Percentiles rank a stretch among this genome's conserved stretches.
These are phyloP conservation scores for Trachelipus rathkii DNA, from an alignment of 1,140 invertebrate species.

Conservation along the genomic window DNA sequence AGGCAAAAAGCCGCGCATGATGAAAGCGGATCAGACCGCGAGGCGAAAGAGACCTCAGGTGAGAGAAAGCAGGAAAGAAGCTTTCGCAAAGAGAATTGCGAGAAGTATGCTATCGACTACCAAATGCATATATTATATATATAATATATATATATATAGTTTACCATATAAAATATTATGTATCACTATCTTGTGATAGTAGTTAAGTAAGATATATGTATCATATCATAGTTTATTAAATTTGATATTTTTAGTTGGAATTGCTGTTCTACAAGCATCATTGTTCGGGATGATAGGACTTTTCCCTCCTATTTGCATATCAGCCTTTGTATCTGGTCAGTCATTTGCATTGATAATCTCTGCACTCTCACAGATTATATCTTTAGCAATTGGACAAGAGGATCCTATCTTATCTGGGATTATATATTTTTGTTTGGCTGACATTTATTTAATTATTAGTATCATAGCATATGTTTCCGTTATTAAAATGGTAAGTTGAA, in stretches of 20 bases:
- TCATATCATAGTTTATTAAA: too few relatives aligned
- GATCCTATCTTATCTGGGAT: constrained; percentile 32
- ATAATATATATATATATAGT: too few relatives aligned
- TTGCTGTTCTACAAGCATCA: constrained; percentile 72
- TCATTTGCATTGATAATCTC: constrained; percentile 84
- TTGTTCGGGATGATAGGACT: constrained; percentile 76
- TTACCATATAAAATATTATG: too few relatives aligned
- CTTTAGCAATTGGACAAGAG: constrained; percentile 56
- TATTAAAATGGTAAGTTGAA: constrained; percentile 60
- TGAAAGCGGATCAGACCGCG: too few relatives aligned
- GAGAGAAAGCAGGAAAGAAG: too few relatives aligned
- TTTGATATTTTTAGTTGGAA: constrained; percentile 21
- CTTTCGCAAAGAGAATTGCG: too few relatives aligned
- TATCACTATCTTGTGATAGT: too few relatives aligned
- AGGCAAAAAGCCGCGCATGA: too few relatives aligned
- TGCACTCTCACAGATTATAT: constrained; percentile 72
- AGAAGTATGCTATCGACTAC: too few relatives aligned
- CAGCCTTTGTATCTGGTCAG: constrained; percentile 78
- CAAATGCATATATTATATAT: too few relatives aligned
- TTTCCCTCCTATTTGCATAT: constrained; percentile 80
- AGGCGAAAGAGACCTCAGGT: too few relatives aligned
- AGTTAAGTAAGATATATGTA: too few relatives aligned
- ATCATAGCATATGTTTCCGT: constrained; percentile 66
- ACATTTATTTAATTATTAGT: constrained; percentile 58
- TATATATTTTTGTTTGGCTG: constrained; percentile 42